Base-by-base conservation (phyloP, 2,113 vertebrate genomes). In the Oenanthe melanoleuca region DNA sequence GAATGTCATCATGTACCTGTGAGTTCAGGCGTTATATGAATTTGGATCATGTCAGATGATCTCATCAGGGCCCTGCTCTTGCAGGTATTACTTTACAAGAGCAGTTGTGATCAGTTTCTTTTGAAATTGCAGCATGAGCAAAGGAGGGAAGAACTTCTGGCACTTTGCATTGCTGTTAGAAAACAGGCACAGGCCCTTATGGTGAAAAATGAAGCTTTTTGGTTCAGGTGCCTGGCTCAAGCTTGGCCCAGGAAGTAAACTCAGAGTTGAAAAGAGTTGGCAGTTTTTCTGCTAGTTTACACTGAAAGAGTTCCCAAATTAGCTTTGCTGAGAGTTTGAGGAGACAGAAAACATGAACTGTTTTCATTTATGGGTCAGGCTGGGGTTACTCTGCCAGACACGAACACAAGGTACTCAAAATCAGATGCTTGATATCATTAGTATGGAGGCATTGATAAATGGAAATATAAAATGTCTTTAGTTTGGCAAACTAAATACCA, bases 171-270 rank as follows among this genome's bases (percentile, higher is more conserved):
- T 0, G 0, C 75, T 84, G 79, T 86, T 73, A 63, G 52, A 44
- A 93, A 95, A 90, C 82, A 74, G 80, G 69, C 69, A 44, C 4
- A 0, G 79, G 17, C 56, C 47, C 67, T 92, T 16, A 3, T 29
- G 25, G 55, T 88, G 96, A 83, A 73, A 94, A 94, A 92, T 21
- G 23, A 70, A 93, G 52, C 59, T 77, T 93, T 94, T 83, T 93
- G 78, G 61, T 88, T 70, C 33, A 83, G 90, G 88, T 90, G 93
- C 88, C 92, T 86, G 82, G 71, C 80, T 72, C 26, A 38, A 14
- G 37, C 61, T 74, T 75, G 87, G 78, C 67, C 50, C 60, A 38
- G 83, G 82, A 83, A 88, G 71, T 73, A 70, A 66, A 66, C 74
- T 49, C 6, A 1, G n/a, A 61, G 3, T 2, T 82, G 78, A 75